Percentiles rank a stretch among this genome's conserved stretches.
These are phyloP conservation scores for Eudasyphora cyanicolor DNA, from an alignment of 2,888 invertebrate species.

Conservation along the genomic window DNA sequence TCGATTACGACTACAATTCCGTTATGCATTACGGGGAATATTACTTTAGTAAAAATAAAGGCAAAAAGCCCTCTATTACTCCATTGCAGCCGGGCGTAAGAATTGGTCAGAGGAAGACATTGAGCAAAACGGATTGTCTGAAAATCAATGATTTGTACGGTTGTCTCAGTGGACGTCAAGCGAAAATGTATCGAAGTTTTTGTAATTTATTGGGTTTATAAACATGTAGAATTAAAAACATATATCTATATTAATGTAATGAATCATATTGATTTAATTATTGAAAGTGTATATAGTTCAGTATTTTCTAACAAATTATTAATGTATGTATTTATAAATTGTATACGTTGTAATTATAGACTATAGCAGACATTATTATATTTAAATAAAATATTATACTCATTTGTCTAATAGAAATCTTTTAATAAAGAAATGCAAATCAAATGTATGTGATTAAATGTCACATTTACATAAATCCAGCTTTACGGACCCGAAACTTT, in stretches of 20 bases:
- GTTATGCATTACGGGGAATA: slow-evolving; percentile 89
- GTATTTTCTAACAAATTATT: background rate
- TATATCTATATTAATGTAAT: slow-evolving; percentile 47
- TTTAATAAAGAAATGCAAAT: too few relatives aligned
- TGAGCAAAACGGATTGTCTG: slow-evolving; percentile 85
- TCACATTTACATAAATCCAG: too few relatives aligned
- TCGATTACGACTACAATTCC: slow-evolving; percentile 88
- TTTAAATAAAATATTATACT: too few relatives aligned
- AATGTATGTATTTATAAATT: too few relatives aligned
- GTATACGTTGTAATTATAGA: too few relatives aligned
- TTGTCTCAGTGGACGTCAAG: slow-evolving; percentile 79
- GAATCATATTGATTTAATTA: slow-evolving; percentile 75
- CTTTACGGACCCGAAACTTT: too few relatives aligned
- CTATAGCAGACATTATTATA: too few relatives aligned
- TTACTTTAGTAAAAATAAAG: slow-evolving; percentile 84
- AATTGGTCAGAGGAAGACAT: slow-evolving; percentile 84
- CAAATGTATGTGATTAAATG: too few relatives aligned
- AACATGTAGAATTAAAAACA: background rate
- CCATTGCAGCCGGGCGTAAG: slow-evolving; percentile 82
- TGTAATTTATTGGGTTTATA: slow-evolving; percentile 76
- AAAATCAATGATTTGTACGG: slow-evolving; percentile 86
- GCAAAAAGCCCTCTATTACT: slow-evolving; percentile 83
- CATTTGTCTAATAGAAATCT: too few relatives aligned
- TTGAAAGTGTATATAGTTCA: background rate
- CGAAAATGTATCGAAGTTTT: slow-evolving; percentile 77